Evolutionary conservation across 2,113 vertebrate species (phyloP).

Genomic region (Leptobrachium leishanense): DNA sequence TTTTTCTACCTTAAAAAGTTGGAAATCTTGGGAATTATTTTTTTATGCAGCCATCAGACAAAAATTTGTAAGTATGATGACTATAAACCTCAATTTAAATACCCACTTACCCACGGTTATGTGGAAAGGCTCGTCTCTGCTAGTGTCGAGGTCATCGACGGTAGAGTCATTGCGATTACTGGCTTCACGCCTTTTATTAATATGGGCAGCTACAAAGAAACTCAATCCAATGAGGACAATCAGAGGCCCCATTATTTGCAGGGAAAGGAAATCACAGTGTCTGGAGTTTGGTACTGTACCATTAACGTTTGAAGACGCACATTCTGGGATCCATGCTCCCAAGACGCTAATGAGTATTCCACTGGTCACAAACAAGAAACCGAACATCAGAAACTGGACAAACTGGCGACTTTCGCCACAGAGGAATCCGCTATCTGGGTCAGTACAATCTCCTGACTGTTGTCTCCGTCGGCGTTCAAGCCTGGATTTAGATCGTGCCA

Average conservation of each 20-base stretch:
- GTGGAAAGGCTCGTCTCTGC: conserved; percentile 61
- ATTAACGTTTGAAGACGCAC: conserved; percentile 59
- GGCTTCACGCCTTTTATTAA: conserved; percentile 70
- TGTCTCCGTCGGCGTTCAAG: conserved; percentile 59
- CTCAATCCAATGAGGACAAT: conserved; percentile 73
- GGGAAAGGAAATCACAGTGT: conserved; percentile 69
- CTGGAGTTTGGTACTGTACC: conserved; percentile 56
- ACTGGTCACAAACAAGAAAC: conserved; percentile 72
- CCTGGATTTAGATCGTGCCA: conserved; percentile 69
- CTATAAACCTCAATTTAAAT: no score
- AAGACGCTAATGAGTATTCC: conserved; percentile 75
- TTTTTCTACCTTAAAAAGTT: no score
- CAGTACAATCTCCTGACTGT: conserved; percentile 52
- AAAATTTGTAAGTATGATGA: no score
- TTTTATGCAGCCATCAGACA: no score
- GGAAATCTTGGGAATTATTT: no score
- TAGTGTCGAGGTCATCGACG: conserved; percentile 57
- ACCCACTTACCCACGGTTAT: conserved; percentile 71
- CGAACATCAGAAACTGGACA: conserved; percentile 74
- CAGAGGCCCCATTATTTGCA: conserved; percentile 77
- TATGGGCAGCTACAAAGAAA: conserved; percentile 74
- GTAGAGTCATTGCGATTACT: conserved; percentile 56
- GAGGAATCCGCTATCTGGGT: conserved; percentile 59
- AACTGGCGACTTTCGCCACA: conserved; percentile 72
- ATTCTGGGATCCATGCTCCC: conserved; percentile 75